phyloP scores from a whole-genome alignment of 53 echinoderm and acorn worm genomes.

The Patiria pectinifera region DNA sequence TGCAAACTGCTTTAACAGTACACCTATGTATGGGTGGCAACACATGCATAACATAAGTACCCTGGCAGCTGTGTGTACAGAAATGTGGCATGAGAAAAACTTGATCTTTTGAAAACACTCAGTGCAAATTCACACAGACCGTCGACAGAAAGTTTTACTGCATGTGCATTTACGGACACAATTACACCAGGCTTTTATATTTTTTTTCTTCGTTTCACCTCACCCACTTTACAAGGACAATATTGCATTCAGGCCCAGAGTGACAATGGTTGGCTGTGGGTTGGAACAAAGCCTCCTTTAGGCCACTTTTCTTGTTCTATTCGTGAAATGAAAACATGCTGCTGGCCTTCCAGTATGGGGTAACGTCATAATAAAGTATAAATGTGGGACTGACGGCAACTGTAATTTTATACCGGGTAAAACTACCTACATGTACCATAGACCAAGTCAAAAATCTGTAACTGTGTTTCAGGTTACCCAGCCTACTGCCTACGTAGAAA shows the following conservation, averaged over 20 bases:
- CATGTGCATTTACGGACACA: neutral
- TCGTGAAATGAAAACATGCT: neutral
- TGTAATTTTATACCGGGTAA: neutral
- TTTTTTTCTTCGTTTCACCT: neutral
- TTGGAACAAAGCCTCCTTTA: neutral
- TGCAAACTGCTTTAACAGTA: no score
- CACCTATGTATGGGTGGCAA: no score
- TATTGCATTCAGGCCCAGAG: neutral
- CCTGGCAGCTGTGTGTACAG: no score
- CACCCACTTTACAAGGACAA: neutral
- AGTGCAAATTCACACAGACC: no score
- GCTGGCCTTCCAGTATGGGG: neutral
- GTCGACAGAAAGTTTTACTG: no score
- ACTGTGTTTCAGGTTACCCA: no score
- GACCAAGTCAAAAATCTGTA: no score
- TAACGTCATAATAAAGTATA: neutral
- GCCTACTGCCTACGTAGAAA: no score
- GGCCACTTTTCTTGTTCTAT: conserved; percentile 9
- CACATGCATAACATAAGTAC: no score
- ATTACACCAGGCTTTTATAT: neutral
- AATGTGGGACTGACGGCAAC: neutral
- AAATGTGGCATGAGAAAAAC: no score
- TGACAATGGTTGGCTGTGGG: neutral
- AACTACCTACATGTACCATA: neutral
- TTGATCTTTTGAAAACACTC: no score